Evolutionary conservation across 1,140 invertebrate species (phyloP).

Genomic region (Listronotus bonariensis): DNA sequence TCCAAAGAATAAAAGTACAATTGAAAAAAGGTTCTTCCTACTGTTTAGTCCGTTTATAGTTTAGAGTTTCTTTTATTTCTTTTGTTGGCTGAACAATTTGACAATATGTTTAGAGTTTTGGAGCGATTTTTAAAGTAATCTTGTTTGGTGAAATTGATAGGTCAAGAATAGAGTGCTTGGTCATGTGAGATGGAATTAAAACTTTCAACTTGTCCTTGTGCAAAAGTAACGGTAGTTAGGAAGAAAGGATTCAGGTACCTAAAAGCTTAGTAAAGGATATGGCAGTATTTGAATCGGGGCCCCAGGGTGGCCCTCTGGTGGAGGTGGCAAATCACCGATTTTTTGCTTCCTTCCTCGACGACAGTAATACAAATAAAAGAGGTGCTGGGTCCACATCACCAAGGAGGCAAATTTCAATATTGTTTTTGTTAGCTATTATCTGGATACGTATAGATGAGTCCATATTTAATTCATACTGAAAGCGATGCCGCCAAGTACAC

Average conservation of each 20-base stretch:
- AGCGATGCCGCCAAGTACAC: no score
- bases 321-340: no score
- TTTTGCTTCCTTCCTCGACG: neutral
- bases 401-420: no score
- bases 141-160: slow-evolving; percentile 3
- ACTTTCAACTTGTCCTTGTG: neutral
- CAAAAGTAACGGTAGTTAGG: slow-evolving; percentile 3
- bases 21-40: slow-evolving; percentile 13
- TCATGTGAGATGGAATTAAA: neutral
- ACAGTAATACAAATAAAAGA: no score
- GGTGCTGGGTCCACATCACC: no score
- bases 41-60: slow-evolving; percentile 13
- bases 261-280: neutral
- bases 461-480: no score
- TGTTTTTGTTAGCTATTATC: no score
- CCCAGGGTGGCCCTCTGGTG: no score
- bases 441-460: no score
- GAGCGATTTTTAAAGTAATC: slow-evolving; percentile 1
- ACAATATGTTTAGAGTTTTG: slow-evolving; percentile 8
- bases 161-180: slow-evolving; percentile 2
- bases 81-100: slow-evolving; percentile 8
- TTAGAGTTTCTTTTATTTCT: slow-evolving; percentile 16
- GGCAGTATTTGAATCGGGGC: no score
- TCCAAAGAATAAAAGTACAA: slow-evolving; percentile 15
- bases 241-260: neutral